Evolutionary conservation across 2,113 vertebrate species (phyloP), one percentile per base, ranked within the genome.

Genomic region (Cebus imitator): DNA sequence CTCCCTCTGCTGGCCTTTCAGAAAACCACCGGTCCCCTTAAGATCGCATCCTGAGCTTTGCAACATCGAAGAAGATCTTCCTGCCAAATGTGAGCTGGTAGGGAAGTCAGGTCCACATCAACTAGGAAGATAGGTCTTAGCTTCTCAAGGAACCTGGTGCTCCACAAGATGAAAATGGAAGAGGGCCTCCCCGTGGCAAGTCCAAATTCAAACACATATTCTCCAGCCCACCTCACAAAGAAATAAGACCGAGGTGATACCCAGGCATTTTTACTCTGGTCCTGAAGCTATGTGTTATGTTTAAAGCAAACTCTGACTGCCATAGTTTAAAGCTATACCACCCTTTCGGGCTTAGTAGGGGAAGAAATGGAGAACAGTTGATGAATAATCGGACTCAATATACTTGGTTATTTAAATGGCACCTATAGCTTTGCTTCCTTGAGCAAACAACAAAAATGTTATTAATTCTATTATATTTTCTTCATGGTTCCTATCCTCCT

Each of bases 1-100:
- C 97, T 93, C 97, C 97, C 97, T 93, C 97, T 97, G 79, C 97
- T 97, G 97, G 97, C 52, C 27, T 50, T 87, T 57, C 7, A 30
- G 35, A 87, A 96, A 92, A 57, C 32, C 32, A 40, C 11, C 21
- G 58, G 78, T 70, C 21, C 43, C 55, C 32, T 92, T 61, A 23
- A 43, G 20, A 40, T 27, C 30, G 11, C 43, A 20, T 32, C 16
- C 23, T 2, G 37, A 32, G 23, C 18, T 81, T 50, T 35, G 12
- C 3, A 32, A 16, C 6, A 10, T 1, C 11, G 6, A 78, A 32
- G n/a, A 17, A 21, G 45, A 68, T 40, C 40, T 95, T 94, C 68
- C 58, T 40, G 55, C 27, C 17, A 82, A 25, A 52, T 0, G 8
- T 13, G 30, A 70, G 18, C 55, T 66, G 16, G 58, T 14, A 35